Base-by-base conservation (phyloP, 2,113 vertebrate genomes). In the Engystomops pustulosus region DNA sequence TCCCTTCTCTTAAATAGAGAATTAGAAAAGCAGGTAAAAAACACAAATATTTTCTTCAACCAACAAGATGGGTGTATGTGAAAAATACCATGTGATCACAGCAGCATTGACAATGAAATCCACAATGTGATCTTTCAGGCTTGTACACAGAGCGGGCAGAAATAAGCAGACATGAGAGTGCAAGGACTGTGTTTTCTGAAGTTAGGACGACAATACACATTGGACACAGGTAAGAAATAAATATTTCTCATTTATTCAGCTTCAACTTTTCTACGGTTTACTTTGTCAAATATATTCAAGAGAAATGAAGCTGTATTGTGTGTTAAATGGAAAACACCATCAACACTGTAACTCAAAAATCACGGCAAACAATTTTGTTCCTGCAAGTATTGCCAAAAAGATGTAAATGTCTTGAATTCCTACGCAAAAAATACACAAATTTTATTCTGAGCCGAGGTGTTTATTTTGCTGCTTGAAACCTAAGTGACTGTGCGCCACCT, bases 381-480 rank as follows among this genome's bases (percentile, higher is more conserved):
- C 69, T 45, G 67, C 12, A 25, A 45, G n/a, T 71, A 71, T 51
- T 75, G 74, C 74, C 30, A 36, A 77, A 55, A 5, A 18, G 27
- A 15, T 51, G 18, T 32, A 11, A 38, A 14, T 53, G 47, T 34
- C 30, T 49, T 30, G 15, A 44, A 38, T 83, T 87, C 62, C 53
- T 9, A 70, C 30, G 71, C 15, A 85, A 86, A 71, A 77, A 90
- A 89, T 86, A 80, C 90, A 92, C 91, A 89, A 92, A 30, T 90
- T 93, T 88, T 90, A 93, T 94, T 94, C 92, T 93, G 93, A 95
- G 94, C 93, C 90, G 93, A 92, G 93, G 93, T 92, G 93, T 95
- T 95, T 95, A 95, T 95, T 95, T 94, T 94, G 92, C 92, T 94
- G 93, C 94, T 93, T 95, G 91, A 94, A 94, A 92, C 93, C 94